Evolutionary conservation across 37 sponge, comb jelly and placozoan species (phyloP), one percentile per base, ranked within the genome.

Genomic region (Beroe forskalii): DNA sequence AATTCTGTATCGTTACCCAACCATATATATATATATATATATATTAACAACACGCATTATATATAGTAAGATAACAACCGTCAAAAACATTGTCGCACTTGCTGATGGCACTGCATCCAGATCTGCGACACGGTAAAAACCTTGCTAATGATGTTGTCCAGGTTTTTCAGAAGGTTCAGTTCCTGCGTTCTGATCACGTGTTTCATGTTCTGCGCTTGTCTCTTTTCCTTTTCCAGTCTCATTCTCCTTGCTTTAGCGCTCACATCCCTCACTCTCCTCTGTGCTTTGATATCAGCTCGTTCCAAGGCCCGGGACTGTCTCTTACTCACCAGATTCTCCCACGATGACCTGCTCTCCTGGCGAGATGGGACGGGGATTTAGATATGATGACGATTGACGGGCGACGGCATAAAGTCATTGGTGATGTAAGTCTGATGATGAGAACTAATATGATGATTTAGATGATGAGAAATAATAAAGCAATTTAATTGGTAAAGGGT

Each of bases 101-200:
- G n/a, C n/a, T n/a, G n/a, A n/a, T n/a, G n/a, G n/a, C n/a, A n/a
- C n/a, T n/a, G n/a, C n/a, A n/a, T n/a, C n/a, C n/a, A n/a, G n/a
- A n/a, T n/a, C n/a, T n/a, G n/a, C n/a, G n/a, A n/a, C n/a, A n/a
- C n/a, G n/a, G n/a, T n/a, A n/a, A n/a, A n/a, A n/a, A 80, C 86
- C 55, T 80, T 80, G 55, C 55, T 80, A 25, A 80, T 80, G 35
- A 80, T 80, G 55, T 43, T 80, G 35, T 80, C 86, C 27, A 80
- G 31, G 55, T 80, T 80, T 44, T 37, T 35, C 55, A 80, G 30
- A 23, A 80, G 27, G 1, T 80, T 9, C 23, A 44, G 25, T 1
- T 80, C 86, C 30, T 43, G 24, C 25, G 23, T 80, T 43, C n/a
- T 37, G 14, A 24, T 41, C 0, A 80, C 86, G 25, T 38, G 28